Conservation (phyloP, 2,888 invertebrate genomes). For the Tromatobia lineatoria region DNA sequence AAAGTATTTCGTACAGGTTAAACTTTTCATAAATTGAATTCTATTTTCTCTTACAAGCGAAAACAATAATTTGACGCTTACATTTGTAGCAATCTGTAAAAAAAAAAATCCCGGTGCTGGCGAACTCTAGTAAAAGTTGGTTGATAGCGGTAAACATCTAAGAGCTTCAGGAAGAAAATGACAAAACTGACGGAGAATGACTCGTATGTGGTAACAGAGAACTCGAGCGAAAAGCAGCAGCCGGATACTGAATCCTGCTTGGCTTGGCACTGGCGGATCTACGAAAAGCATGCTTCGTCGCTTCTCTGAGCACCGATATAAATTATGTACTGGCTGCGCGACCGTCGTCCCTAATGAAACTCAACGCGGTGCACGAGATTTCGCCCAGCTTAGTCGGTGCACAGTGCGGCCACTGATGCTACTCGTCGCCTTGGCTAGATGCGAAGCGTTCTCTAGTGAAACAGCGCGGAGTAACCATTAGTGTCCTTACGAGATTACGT, state of each 20-base stretch:
- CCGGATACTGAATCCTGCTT: conserved; percentile 26
- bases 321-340: conserved; percentile 61
- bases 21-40: too few relatives aligned
- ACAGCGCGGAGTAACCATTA: conserved; percentile 50
- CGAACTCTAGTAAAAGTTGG: background rate
- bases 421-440: background rate
- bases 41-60: too few relatives aligned
- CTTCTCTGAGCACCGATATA: conserved; percentile 44
- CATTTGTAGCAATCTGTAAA: too few relatives aligned
- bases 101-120: background rate
- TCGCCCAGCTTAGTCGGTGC: conserved; percentile 29
- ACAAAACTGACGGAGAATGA: background rate
- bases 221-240: conserved; percentile 8
- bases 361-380: conserved; percentile 53
- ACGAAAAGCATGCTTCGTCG: conserved; percentile 40
- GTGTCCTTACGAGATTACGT: conserved; percentile 55
- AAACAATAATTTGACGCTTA: too few relatives aligned
- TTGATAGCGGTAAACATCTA: background rate
- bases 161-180: background rate
- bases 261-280: conserved; percentile 46
- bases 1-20: too few relatives aligned
- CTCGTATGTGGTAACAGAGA: background rate
- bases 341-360: conserved; percentile 62
- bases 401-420: background rate
- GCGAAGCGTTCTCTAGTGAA: conserved; percentile 15